Evolutionary conservation across 2,797 vertebrate species (phyloP).

Genomic region (Poliocrania exsul): DNA sequence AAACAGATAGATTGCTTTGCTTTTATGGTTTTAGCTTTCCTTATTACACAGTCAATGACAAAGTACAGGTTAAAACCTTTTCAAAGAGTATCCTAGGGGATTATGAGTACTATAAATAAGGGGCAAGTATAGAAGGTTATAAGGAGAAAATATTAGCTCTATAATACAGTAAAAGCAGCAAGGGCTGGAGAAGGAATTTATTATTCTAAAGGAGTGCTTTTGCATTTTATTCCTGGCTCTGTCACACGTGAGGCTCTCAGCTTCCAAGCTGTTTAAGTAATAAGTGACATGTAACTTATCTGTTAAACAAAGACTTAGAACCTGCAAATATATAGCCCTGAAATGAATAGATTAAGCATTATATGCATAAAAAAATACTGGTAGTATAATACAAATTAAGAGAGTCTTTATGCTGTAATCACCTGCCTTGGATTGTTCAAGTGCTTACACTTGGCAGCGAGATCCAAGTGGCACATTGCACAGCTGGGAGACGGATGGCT

Average conservation of each 20-base stretch:
- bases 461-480: background rate
- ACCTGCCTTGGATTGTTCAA: background rate
- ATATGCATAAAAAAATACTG: background rate
- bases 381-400: background rate
- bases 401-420: background rate
- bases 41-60: background rate
- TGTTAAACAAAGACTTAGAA: background rate
- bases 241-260: background rate
- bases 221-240: background rate
- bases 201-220: background rate
- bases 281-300: background rate
- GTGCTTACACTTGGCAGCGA: background rate
- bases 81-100: background rate
- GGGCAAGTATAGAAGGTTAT: background rate
- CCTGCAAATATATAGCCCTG: background rate
- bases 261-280: background rate
- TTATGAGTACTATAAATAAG: background rate
- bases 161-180: background rate
- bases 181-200: background rate
- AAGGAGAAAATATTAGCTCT: background rate
- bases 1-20: background rate
- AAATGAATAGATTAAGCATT: background rate
- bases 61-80: background rate
- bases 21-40: background rate
- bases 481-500: conserved; percentile 8